phyloP scores from a whole-genome alignment of 2,888 invertebrate species.

The Macrosoma leucophasiata region DNA sequence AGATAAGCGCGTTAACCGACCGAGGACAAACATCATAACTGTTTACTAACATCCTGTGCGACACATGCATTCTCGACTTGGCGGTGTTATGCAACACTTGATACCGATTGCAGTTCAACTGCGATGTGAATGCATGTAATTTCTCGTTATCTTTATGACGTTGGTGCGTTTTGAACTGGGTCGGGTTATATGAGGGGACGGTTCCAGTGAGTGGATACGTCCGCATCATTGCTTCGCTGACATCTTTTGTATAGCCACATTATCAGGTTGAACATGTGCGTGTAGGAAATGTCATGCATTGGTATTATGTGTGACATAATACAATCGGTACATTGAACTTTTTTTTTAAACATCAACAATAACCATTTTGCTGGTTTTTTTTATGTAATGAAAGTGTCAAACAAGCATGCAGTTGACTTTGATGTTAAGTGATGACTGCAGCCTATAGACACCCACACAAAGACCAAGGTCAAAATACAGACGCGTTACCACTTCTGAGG shows the following conservation, averaged over 20 bases:
- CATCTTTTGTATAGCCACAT: constrained; percentile 45
- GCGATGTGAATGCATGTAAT: too few species aligned
- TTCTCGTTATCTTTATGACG: too few species aligned
- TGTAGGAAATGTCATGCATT: constrained; percentile 1
- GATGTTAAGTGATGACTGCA: too few species aligned
- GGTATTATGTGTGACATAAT: too few species aligned
- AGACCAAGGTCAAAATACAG: too few species aligned
- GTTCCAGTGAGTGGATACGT: constrained; percentile 46
- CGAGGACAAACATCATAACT: constrained; percentile 15
- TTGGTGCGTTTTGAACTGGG: constrained; percentile 21
- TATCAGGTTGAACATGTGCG: constrained; percentile 26
- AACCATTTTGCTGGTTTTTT: too few species aligned
- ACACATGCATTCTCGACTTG: constrained; percentile 17
- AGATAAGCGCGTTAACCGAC: constrained; percentile 29
- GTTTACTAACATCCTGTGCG: constrained; percentile 1
- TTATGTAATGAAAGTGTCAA: too few species aligned
- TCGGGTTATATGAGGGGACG: constrained; percentile 29
- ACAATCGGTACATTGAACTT: too few species aligned
- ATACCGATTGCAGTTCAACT: constrained; percentile 8
- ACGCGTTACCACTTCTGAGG: too few species aligned
- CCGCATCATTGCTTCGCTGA: constrained; percentile 46
- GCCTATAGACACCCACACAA: too few species aligned
- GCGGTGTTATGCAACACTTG: constrained; percentile 19
- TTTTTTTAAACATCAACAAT: too few species aligned
- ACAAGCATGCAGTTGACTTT: too few species aligned